Evolutionary conservation across 2,113 vertebrate species (phyloP).

Genomic region (Corapipo altera): DNA sequence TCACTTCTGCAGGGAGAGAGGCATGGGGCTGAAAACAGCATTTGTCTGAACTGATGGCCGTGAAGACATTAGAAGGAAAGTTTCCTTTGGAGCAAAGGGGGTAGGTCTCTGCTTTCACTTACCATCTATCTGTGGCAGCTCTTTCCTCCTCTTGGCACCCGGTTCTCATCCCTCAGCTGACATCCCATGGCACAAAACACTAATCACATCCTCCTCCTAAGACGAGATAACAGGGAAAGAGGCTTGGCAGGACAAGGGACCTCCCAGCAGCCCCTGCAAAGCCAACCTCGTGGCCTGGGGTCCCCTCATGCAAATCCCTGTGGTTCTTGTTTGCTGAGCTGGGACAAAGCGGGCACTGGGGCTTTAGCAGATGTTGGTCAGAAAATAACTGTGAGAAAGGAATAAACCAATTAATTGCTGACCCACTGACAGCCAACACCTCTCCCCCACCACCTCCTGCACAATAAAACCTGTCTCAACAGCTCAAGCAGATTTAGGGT

Average conservation of each 20-base stretch:
- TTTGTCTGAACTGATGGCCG: not conserved
- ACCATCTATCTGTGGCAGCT: not conserved
- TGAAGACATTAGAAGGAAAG: not conserved
- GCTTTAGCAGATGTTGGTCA: not conserved
- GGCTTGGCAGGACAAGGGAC: not conserved
- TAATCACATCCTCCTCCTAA: slow-evolving; percentile 15
- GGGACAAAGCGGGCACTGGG: not conserved
- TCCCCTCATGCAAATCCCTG: not conserved
- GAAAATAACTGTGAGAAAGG: slow-evolving; percentile 68
- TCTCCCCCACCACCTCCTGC: not conserved
- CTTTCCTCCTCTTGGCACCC: not conserved
- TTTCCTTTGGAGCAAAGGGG: not conserved
- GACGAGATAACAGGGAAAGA: not conserved
- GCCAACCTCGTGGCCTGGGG: not conserved
- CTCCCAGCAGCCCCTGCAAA: not conserved
- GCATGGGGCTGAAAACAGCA: not conserved
- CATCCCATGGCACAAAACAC: not conserved
- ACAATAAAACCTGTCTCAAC: slow-evolving; percentile 40
- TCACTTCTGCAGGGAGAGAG: not conserved
- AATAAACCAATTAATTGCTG: slow-evolving; percentile 68
- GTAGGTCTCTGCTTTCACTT: not conserved
- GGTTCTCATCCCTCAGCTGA: not conserved
- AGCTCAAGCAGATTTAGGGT: slow-evolving; percentile 47
- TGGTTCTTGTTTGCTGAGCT: not conserved
- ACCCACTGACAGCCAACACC: slow-evolving; percentile 12